Evolutionary conservation across 2,797 vertebrate species (phyloP).

Genomic region (Rhinichthys osculus): DNA sequence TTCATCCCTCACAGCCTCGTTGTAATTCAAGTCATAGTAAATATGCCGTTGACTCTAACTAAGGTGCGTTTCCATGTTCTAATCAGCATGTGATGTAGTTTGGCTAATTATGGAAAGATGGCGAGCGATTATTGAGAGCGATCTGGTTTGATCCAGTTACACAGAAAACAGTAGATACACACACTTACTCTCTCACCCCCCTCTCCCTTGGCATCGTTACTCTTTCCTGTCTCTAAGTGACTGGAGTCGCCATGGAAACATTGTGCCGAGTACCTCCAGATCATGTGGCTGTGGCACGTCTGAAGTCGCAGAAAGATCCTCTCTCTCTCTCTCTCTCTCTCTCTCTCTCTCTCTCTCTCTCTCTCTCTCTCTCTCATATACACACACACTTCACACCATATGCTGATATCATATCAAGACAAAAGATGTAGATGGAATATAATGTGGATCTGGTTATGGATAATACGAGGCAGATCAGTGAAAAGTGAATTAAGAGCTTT

Average conservation of each 20-base stretch:
- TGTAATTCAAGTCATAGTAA: constrained; percentile 39
- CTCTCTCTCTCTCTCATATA: too few relatives aligned
- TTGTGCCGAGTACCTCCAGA: constrained; percentile 63
- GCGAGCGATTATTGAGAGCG: constrained; percentile 57
- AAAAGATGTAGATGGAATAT: constrained; percentile 43
- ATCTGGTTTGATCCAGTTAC: constrained; percentile 67
- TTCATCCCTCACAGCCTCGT: not conserved
- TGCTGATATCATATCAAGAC: constrained; percentile 46
- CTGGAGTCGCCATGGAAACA: constrained; percentile 70
- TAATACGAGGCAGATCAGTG: constrained; percentile 35
- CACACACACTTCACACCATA: constrained; percentile 49
- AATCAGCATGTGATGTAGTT: constrained; percentile 50
- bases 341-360: too few relatives aligned
- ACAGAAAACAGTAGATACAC: constrained; percentile 60
- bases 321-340: constrained; percentile 17
- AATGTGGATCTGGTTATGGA: constrained; percentile 25
- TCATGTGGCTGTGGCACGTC: constrained; percentile 64
- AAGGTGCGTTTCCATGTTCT: not conserved
- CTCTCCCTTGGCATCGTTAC: constrained; percentile 58
- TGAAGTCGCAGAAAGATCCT: constrained; percentile 58
- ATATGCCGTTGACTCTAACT: not conserved
- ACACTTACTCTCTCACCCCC: constrained; percentile 28
- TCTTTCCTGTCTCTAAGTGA: constrained; percentile 68
- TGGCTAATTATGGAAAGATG: constrained; percentile 65
- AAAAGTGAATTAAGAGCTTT: constrained; percentile 39